phyloP scores from a whole-genome alignment of 2,888 invertebrate genomes.

The Nemoura dubitans region DNA sequence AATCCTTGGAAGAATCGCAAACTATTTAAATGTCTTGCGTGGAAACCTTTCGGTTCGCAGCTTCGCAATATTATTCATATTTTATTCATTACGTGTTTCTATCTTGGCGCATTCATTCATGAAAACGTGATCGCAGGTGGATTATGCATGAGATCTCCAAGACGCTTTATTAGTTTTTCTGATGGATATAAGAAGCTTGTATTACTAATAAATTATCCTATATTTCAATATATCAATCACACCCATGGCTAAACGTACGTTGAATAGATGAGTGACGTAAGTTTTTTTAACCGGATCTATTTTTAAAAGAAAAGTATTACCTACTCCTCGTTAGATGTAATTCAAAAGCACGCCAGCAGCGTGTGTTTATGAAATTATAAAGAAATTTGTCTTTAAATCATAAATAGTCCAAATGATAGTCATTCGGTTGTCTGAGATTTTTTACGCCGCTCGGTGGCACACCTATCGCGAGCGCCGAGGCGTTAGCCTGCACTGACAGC shows the following conservation, averaged over 20 bases:
- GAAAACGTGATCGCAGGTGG: not conserved
- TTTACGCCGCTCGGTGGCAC: not conserved
- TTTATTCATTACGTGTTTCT: constrained; percentile 7
- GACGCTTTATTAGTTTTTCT: not conserved
- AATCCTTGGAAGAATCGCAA: not conserved
- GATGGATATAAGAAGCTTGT: not conserved
- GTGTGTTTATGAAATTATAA: not conserved
- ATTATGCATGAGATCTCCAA: not conserved
- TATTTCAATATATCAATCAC: not conserved
- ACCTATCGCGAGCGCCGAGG: not conserved
- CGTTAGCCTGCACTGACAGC: not conserved
- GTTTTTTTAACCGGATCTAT: not conserved
- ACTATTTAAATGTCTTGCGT: not conserved
- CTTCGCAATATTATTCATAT: not conserved
- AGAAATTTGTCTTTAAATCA: constrained; percentile 12
- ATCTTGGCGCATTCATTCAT: not conserved
- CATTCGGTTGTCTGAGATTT: not conserved
- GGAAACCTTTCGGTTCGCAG: not conserved
- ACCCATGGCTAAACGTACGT: not conserved
- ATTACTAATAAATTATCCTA: not conserved
- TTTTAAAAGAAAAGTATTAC: not conserved
- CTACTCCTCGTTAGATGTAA: not conserved
- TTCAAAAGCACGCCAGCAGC: not conserved
- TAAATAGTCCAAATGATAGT: not conserved
- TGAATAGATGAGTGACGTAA: not conserved